phyloP scores from a whole-genome alignment of 1,140 invertebrate genomes.

The Paraescarpia echinospica region DNA sequence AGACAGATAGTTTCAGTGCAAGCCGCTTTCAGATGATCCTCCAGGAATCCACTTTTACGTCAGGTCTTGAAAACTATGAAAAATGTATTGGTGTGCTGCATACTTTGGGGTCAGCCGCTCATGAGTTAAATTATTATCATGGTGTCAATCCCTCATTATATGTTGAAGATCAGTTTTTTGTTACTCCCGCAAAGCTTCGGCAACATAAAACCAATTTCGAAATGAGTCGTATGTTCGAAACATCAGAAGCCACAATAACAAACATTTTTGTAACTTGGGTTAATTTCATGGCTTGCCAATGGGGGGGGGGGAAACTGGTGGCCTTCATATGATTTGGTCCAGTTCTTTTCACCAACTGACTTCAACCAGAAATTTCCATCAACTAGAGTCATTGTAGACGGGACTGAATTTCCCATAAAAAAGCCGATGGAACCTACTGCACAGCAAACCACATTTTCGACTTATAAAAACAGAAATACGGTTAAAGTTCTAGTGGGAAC shows the following conservation, averaged over 20 bases:
- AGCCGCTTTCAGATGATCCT: not conserved
- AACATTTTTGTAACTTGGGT: slow-evolving; percentile 20
- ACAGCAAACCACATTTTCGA: slow-evolving; percentile 33
- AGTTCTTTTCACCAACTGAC: slow-evolving; percentile 9
- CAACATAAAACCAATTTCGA: slow-evolving; percentile 13
- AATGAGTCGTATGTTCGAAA: slow-evolving; percentile 13
- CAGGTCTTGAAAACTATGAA: slow-evolving; percentile 12
- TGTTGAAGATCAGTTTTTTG: slow-evolving; percentile 1
- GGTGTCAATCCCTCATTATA: not conserved
- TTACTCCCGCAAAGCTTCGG: slow-evolving; percentile 1
- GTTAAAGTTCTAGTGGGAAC: slow-evolving; percentile 32
- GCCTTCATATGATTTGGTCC: slow-evolving; percentile 10
- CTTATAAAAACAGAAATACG: slow-evolving; percentile 36
- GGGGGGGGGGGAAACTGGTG: slow-evolving; percentile 3
- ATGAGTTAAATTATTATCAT: not conserved
- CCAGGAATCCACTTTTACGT: not conserved
- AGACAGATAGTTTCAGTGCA: not conserved
- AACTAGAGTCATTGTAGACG: slow-evolving; percentile 33
- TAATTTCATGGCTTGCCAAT: slow-evolving; percentile 16
- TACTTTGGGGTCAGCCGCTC: not conserved
- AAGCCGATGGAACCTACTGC: slow-evolving; percentile 19
- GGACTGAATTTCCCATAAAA: slow-evolving; percentile 33
- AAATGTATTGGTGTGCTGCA: not conserved
- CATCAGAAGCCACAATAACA: not conserved
- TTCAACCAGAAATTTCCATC: slow-evolving; percentile 28